Conservation (phyloP, 2,888 invertebrate genomes). For the Aphrophora alni region DNA sequence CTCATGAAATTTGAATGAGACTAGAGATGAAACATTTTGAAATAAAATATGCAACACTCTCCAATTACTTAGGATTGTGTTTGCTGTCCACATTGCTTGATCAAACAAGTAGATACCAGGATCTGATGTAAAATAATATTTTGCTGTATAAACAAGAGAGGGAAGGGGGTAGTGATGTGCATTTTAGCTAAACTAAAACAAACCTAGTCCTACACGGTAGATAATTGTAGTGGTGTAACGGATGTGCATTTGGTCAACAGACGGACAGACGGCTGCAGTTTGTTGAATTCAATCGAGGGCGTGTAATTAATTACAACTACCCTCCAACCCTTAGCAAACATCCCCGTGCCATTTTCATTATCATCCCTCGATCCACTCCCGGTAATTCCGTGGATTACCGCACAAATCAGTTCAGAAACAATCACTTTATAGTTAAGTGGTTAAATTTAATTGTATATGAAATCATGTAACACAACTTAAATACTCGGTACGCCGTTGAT, state of each 20-base stretch:
- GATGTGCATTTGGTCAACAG: constrained; percentile 9
- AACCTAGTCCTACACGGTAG: background rate
- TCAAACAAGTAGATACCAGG: background rate
- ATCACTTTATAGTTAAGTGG: background rate
- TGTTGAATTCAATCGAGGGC: constrained; percentile 9
- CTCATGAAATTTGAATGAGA: background rate
- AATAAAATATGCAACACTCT: background rate
- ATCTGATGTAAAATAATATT: background rate
- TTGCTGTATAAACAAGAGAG: background rate
- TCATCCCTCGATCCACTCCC: background rate
- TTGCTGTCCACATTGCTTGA: background rate
- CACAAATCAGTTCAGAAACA: background rate
- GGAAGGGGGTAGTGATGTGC: background rate
- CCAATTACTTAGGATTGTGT: background rate
- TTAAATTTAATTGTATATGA: no score
- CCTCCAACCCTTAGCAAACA: constrained; percentile 4
- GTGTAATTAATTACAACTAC: background rate
- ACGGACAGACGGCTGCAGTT: background rate
- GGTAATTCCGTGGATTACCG: background rate
- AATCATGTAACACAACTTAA: no score
- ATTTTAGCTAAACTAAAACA: background rate
- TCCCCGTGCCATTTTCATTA: background rate
- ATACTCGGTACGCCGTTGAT: no score
- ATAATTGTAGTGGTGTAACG: background rate
- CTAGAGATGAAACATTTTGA: background rate